These are phyloP conservation scores for Diaprepes abbreviatus DNA, from an alignment of 2,888 invertebrate genomes.

Conservation along the genomic window DNA sequence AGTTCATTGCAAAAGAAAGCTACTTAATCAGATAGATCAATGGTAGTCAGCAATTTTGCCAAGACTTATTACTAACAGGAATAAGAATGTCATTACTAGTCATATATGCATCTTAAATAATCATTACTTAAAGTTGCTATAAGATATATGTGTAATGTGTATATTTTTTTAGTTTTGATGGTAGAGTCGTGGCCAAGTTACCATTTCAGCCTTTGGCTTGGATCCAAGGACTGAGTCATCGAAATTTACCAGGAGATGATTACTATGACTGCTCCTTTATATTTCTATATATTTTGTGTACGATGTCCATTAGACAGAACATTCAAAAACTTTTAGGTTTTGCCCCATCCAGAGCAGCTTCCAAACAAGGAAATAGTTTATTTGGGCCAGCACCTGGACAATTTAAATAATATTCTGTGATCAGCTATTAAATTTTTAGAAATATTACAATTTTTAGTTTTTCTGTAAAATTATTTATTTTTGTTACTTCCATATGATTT, in stretches of 20 bases:
- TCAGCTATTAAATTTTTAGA: too few species aligned
- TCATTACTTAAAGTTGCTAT: too few species aligned
- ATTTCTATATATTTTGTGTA: conserved; percentile 98
- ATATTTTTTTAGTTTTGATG: conserved; percentile 87
- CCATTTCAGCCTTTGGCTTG: conserved; percentile 97
- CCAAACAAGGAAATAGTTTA: conserved; percentile 91
- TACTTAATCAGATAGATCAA: too few species aligned
- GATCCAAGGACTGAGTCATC: conserved; percentile 96
- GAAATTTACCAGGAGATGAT: conserved; percentile 96
- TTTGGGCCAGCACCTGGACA: conserved; percentile 88
- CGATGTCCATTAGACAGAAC: conserved; percentile 99
- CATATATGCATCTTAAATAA: too few species aligned
- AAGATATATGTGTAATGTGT: too few species aligned
- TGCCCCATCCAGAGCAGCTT: conserved; percentile 96
- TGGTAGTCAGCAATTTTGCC: too few species aligned
- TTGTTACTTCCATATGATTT: too few species aligned
- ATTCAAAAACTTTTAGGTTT: conserved; percentile 97
- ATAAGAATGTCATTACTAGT: too few species aligned
- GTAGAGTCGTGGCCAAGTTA: conserved; percentile 95
- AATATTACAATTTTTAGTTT: too few species aligned
- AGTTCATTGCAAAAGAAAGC: too few species aligned
- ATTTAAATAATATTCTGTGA: conserved; percentile 75
- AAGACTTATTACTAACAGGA: too few species aligned
- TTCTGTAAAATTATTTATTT: too few species aligned
- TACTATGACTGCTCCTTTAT: conserved; percentile 99